phyloP scores from a whole-genome alignment of 2,113 vertebrate species.

The Menidia beryllina region DNA sequence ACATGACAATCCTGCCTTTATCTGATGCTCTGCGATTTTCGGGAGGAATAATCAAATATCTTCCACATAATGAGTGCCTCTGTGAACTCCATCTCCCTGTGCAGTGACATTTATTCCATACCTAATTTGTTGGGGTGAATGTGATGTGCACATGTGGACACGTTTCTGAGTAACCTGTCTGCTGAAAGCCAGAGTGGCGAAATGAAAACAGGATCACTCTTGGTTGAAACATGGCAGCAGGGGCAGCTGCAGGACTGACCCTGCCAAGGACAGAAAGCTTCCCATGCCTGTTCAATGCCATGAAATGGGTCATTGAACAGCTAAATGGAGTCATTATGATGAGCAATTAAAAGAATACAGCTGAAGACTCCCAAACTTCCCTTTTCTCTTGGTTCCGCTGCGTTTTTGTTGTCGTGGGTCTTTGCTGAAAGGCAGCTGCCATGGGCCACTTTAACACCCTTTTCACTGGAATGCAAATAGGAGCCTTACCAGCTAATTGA shows the following conservation, averaged over 20 bases:
- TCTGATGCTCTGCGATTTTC: background rate
- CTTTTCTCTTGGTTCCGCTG: slow-evolving; percentile 70
- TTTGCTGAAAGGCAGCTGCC: slow-evolving; percentile 79
- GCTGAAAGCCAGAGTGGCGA: slow-evolving; percentile 16
- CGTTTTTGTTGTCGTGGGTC: slow-evolving; percentile 73
- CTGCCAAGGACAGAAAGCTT: slow-evolving; percentile 85
- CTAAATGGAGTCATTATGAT: slow-evolving; percentile 88
- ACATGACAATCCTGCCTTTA: slow-evolving; percentile 9
- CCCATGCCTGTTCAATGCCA: slow-evolving; percentile 79
- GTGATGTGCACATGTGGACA: slow-evolving; percentile 9
- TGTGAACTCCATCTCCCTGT: slow-evolving; percentile 4
- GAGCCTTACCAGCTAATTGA: slow-evolving; percentile 76
- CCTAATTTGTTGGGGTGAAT: slow-evolving; percentile 27
- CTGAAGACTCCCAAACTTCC: slow-evolving; percentile 75
- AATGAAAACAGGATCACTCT: slow-evolving; percentile 32
- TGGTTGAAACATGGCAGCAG: slow-evolving; percentile 65
- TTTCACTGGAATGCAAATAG: slow-evolving; percentile 81
- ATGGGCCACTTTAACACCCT: slow-evolving; percentile 72
- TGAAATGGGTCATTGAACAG: slow-evolving; percentile 85
- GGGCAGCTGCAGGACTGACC: slow-evolving; percentile 82
- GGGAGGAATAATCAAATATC: slow-evolving; percentile 5
- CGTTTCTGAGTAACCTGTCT: slow-evolving; percentile 37
- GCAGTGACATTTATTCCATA: slow-evolving; percentile 13
- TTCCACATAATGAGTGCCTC: slow-evolving; percentile 7
- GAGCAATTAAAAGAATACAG: slow-evolving; percentile 85